Percentiles rank a stretch among this genome's conserved stretches.
These are phyloP conservation scores for Atethmia centrago DNA, from an alignment of 2,888 invertebrate genomes.

Conservation along the genomic window DNA sequence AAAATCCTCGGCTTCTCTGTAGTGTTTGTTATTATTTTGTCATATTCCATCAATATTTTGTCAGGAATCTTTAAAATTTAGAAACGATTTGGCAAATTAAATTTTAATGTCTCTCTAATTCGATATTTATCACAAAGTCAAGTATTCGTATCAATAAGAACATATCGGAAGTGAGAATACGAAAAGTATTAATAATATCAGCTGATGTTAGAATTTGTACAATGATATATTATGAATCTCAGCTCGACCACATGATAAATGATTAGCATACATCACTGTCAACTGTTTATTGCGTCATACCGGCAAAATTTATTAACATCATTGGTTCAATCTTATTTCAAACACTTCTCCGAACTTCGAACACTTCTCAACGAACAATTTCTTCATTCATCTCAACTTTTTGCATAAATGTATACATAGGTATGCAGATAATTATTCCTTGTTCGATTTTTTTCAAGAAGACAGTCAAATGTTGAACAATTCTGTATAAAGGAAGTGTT, in stretches of 20 bases:
- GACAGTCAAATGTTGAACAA: slow-evolving; percentile 20
- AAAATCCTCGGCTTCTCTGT: slow-evolving; percentile 15
- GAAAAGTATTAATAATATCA: slow-evolving; percentile 29
- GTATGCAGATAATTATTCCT: background rate
- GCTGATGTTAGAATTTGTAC: slow-evolving; percentile 29
- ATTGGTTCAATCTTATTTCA: slow-evolving; percentile 24
- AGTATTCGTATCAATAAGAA: slow-evolving; percentile 10
- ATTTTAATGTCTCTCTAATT: slow-evolving; percentile 8
- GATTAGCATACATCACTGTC: slow-evolving; percentile 59
- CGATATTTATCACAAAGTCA: slow-evolving; percentile 13
- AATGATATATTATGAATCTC: slow-evolving; percentile 32
- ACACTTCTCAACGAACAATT: slow-evolving; percentile 29
- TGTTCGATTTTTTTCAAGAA: background rate
- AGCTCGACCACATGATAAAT: slow-evolving; percentile 52
- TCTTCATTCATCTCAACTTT: slow-evolving; percentile 33
- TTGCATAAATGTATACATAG: background rate
- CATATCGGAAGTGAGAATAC: background rate
- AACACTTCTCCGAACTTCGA: slow-evolving; percentile 9
- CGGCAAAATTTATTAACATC: slow-evolving; percentile 49
- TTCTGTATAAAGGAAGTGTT: slow-evolving; percentile 41
- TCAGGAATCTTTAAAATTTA: background rate
- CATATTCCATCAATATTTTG: slow-evolving; percentile 9
- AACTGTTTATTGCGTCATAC: slow-evolving; percentile 51
- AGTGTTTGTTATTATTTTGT: slow-evolving; percentile 31
- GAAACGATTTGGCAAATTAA: slow-evolving; percentile 23